Evolutionary conservation across 2,113 vertebrate genomes (phyloP), one percentile per base, ranked within the genome.

Genomic region (Parotia lawesii): DNA sequence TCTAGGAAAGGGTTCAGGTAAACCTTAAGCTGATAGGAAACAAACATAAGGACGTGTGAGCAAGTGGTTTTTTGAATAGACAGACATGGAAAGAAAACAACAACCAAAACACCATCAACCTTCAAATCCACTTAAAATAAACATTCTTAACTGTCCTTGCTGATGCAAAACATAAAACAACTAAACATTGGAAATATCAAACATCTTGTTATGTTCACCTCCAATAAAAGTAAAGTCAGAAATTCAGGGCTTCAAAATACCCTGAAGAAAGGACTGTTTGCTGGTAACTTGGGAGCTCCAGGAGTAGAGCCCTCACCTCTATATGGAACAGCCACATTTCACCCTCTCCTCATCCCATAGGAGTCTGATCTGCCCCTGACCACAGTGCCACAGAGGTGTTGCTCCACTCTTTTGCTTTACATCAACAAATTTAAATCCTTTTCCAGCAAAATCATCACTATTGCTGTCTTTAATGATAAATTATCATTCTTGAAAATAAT

Each of bases 291-390:
- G 12, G 10, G 20, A 57, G 11, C 22, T 53, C 16, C n/a, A 57
- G 31, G 64, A 57, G 6, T 1, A 2, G 44, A 65, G 22, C 9
- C 22, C 9, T 72, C 48, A 56, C 0, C 5, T 2, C n/a, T 0
- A 0, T 1, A 1, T 15, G 23, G 16, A 40, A 51, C 24, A 82
- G 14, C 2, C 31, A 20, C 0, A 2, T 82, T 48, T 53, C 31
- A 35, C 9, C 10, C 20, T 65, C 22, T 67, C 33, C 17, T 45
- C 47, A 65, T 33, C 33, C 58, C 33, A 35, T 0, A n/a, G 37
- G 17, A 62, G 21, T 24, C 27, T 61, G 45, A 22, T 17, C 38
- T 35, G 12, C 19, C 42, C 58, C 6, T 50, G 22, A 27, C 10
- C 15, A 23, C 10, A 51, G 12, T 29, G 71, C 9, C 18, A 37